phyloP scores from a whole-genome alignment of 2,797 vertebrate species.

The Lutjanus campechanus region DNA sequence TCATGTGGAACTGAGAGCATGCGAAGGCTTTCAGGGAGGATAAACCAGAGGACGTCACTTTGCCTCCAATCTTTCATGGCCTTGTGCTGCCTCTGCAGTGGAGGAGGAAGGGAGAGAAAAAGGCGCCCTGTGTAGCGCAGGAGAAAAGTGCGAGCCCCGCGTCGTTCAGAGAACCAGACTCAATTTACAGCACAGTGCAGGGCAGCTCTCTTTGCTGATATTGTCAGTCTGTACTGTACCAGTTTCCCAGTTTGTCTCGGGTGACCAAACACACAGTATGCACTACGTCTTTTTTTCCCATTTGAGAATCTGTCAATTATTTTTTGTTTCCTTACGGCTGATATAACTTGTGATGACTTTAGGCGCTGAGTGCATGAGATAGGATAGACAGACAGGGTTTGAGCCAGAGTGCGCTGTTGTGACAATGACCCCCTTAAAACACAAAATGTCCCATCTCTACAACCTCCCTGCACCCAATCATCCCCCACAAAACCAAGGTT shows the following conservation, averaged over 20 bases:
- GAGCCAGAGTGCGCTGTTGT: background rate
- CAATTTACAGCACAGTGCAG: constrained; percentile 58
- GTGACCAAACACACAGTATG: constrained; percentile 49
- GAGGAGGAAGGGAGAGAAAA: constrained; percentile 56
- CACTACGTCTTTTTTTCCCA: constrained; percentile 25
- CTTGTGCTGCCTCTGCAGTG: constrained; percentile 78
- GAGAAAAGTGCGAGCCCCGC: constrained; percentile 50
- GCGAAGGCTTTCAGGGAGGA: constrained; percentile 86
- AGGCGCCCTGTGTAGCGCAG: constrained; percentile 48
- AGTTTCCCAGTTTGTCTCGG: constrained; percentile 53
- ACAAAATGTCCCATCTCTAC: constrained; percentile 16
- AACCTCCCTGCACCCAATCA: background rate
- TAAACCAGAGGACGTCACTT: constrained; percentile 84
- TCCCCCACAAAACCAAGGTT: background rate
- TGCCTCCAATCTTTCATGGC: constrained; percentile 84
- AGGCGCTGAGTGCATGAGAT: constrained; percentile 6
- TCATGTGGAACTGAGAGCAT: constrained; percentile 88
- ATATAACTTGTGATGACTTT: constrained; percentile 50
- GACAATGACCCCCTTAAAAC: constrained; percentile 11
- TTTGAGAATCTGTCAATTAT: constrained; percentile 67
- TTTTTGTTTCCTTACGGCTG: constrained; percentile 47
- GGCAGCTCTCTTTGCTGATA: constrained; percentile 45
- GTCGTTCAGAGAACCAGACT: constrained; percentile 53
- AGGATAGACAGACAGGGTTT: constrained; percentile 3
- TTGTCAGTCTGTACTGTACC: constrained; percentile 43